Conservation (phyloP, 2,113 vertebrate genomes). For the Hippocampus barbouri region DNA sequence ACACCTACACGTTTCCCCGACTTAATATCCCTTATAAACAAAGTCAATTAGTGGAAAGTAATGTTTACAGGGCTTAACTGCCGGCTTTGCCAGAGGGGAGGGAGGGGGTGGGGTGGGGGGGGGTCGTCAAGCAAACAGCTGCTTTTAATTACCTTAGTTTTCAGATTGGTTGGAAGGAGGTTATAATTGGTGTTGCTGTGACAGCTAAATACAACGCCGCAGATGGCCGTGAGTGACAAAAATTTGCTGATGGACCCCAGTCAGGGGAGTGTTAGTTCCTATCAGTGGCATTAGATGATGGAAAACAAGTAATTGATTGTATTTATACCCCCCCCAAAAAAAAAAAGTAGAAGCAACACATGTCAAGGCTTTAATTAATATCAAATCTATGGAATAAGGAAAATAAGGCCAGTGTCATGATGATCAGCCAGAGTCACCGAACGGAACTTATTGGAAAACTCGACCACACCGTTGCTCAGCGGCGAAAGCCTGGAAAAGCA, state of each 20-base stretch:
- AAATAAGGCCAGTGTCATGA: neutral
- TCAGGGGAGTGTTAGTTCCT: neutral
- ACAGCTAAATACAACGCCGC: slow-evolving; percentile 18
- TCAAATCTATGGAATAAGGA: neutral
- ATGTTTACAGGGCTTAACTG: slow-evolving; percentile 54
- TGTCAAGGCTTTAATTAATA: neutral
- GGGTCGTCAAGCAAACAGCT: slow-evolving; percentile 52
- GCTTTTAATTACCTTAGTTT: slow-evolving; percentile 64
- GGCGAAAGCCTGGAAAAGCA: too few relatives aligned
- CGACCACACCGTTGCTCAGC: too few relatives aligned
- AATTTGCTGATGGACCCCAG: slow-evolving; percentile 32
- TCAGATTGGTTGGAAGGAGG: slow-evolving; percentile 34
- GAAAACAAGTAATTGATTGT: slow-evolving; percentile 39
- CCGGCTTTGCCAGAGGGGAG: slow-evolving; percentile 12
- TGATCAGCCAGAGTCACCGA: too few relatives aligned
- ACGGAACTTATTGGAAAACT: too few relatives aligned
- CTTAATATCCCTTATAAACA: slow-evolving; percentile 71
- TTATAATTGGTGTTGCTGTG: slow-evolving; percentile 62
- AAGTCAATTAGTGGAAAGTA: slow-evolving; percentile 70
- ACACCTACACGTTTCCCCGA: slow-evolving; percentile 64
- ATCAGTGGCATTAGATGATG: too few relatives aligned
- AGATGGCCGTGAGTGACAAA: slow-evolving; percentile 42
- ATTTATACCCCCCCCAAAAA: slow-evolving; percentile 11
- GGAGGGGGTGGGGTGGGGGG: slow-evolving; percentile 12
- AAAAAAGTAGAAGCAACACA: slow-evolving; percentile 9